Evolutionary conservation across 2,113 vertebrate species (phyloP).

Genomic region (Phycodurus eques): DNA sequence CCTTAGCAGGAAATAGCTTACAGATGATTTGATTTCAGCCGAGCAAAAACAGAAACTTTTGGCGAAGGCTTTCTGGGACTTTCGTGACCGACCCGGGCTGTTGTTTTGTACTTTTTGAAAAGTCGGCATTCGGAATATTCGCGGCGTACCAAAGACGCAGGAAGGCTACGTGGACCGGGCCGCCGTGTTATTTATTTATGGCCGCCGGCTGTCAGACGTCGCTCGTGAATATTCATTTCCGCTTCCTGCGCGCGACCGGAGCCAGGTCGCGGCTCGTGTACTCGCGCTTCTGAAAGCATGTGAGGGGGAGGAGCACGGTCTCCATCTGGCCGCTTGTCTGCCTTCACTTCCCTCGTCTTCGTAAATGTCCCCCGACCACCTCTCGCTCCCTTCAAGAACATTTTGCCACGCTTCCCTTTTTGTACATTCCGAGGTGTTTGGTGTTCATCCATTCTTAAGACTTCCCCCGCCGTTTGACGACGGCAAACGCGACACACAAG

Average conservation of each 20-base stretch:
- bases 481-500: background rate
- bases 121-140: too few species aligned
- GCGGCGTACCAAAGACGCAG: too few species aligned
- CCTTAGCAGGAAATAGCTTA: too few species aligned
- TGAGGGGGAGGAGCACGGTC: slow-evolving; percentile 8
- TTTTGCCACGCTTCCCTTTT: background rate
- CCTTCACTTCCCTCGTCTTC: background rate
- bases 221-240: slow-evolving; percentile 36
- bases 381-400: background rate
- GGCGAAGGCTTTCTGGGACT: too few species aligned
- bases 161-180: background rate
- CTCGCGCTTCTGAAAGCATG: slow-evolving; percentile 20
- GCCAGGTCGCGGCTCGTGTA: slow-evolving; percentile 12
- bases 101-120: too few species aligned
- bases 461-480: background rate
- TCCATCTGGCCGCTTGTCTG: slow-evolving; percentile 13
- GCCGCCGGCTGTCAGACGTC: slow-evolving; percentile 11
- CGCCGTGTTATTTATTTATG: background rate
- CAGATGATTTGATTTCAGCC: too few species aligned
- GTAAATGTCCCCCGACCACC: background rate
- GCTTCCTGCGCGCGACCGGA: slow-evolving; percentile 2
- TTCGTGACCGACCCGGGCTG: too few species aligned
- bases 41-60: too few species aligned
- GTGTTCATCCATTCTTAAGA: background rate
- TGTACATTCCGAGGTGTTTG: background rate